Conservation (phyloP, 2,113 vertebrate genomes). For the Pseudopodoces humilis region DNA sequence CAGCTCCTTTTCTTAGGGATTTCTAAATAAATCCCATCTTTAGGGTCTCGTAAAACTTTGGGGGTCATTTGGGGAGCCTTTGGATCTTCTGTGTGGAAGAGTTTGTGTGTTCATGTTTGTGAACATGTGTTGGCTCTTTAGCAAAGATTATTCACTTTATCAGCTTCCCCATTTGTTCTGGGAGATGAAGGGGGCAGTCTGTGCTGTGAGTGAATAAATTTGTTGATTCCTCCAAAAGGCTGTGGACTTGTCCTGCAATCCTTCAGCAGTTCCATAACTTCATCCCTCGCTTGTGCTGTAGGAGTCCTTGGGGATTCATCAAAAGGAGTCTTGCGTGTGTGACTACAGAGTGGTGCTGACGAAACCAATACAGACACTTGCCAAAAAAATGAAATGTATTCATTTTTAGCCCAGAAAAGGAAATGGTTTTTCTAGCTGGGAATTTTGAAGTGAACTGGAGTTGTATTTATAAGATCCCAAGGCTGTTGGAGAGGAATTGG, state of each 20-base stretch:
- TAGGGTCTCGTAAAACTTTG: neutral
- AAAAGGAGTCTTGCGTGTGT: neutral
- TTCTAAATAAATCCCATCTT: neutral
- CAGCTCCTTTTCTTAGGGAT: neutral
- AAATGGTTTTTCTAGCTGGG: neutral
- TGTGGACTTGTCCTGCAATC: neutral
- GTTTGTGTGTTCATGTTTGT: rapidly evolving
- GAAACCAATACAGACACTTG: neutral
- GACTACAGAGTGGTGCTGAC: neutral
- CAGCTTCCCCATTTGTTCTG: neutral
- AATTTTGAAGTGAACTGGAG: neutral
- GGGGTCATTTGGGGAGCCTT: neutral
- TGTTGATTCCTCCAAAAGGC: neutral
- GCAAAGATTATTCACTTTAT: neutral
- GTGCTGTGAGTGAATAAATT: neutral
- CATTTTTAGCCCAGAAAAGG: conserved; percentile 15
- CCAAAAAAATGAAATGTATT: neutral
- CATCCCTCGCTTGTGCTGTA: neutral
- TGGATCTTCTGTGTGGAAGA: neutral
- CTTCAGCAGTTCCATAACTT: neutral
- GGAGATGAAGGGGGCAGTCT: neutral
- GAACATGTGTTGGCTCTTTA: neutral
- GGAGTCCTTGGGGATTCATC: neutral
- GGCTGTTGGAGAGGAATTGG: rapidly evolving
- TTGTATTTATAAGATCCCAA: neutral